Percentiles rank a stretch among this genome's conserved stretches.
Conservation (phyloP, 2,113 vertebrate species). For the Sorex araneus region DNA sequence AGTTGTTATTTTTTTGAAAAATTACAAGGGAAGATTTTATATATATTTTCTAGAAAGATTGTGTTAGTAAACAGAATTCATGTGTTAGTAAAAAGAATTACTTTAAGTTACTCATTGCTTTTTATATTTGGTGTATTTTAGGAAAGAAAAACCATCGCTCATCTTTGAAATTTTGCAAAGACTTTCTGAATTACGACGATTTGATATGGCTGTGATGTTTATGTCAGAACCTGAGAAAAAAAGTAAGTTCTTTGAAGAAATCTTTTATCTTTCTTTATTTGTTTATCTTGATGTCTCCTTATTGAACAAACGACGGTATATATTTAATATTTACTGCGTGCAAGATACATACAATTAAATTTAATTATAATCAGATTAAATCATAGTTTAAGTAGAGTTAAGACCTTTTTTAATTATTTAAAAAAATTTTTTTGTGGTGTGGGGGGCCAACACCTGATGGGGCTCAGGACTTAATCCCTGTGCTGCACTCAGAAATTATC, state of each 20-base stretch:
- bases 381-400: neutral
- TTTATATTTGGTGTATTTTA: constrained; percentile 83
- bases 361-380: neutral
- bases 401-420: no score
- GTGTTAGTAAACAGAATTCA: constrained; percentile 47
- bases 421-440: no score
- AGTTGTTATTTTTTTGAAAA: neutral
- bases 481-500: no score
- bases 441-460: no score
- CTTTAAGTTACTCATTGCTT: constrained; percentile 47
- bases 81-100: no score
- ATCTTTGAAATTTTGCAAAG: constrained; percentile 93
- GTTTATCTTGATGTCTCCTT: constrained; percentile 6
- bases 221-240: constrained; percentile 94
- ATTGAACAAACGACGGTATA: neutral
- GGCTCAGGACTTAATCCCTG: no score
- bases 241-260: constrained; percentile 87
- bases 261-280: neutral
- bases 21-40: constrained; percentile 9
- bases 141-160: constrained; percentile 91
- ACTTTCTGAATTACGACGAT: constrained; percentile 93
- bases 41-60: neutral
- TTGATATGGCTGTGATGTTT: constrained; percentile 98
- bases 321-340: constrained; percentile 22
- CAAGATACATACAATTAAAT: neutral